A percentile compares a stretch with the other conserved stretches of the same genome.
These are phyloP conservation scores for Leptocoma aspasia DNA, from an alignment of 2,113 vertebrate species.

Conservation along the genomic window DNA sequence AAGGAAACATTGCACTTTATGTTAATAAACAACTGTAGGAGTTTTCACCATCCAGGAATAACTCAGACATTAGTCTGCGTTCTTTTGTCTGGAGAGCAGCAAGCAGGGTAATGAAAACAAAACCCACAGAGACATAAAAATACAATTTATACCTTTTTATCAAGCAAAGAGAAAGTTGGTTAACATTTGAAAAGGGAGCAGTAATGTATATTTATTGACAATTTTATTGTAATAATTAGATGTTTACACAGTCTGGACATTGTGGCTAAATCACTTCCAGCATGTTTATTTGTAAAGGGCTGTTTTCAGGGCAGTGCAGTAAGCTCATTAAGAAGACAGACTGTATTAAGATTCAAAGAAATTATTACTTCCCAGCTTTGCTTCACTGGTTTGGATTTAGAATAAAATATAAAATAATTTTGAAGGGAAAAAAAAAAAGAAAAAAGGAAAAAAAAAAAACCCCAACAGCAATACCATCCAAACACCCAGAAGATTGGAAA, in stretches of 20 bases:
- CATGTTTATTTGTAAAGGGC: constrained; percentile 74
- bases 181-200: constrained; percentile 75
- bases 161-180: constrained; percentile 74
- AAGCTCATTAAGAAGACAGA: constrained; percentile 77
- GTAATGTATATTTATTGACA: constrained; percentile 81
- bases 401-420: background rate
- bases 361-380: constrained; percentile 29
- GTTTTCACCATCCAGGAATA: constrained; percentile 61
- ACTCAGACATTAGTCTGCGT: constrained; percentile 46
- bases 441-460: background rate
- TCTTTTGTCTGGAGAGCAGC: constrained; percentile 70
- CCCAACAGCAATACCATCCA: background rate
- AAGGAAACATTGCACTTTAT: constrained; percentile 11
- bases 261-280: constrained; percentile 78
- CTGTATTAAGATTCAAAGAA: constrained; percentile 61
- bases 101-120: constrained; percentile 68
- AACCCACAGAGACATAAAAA: constrained; percentile 67
- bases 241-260: constrained; percentile 80
- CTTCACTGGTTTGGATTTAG: constrained; percentile 19
- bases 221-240: constrained; percentile 81
- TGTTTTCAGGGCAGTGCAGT: constrained; percentile 64
- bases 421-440: background rate
- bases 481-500: constrained; percentile 22
- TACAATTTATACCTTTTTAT: constrained; percentile 75
- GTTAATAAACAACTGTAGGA: constrained; percentile 66